Evolutionary conservation across 35 echinoderm and acorn worm species (phyloP).

Genomic region (Acanthaster planci): DNA sequence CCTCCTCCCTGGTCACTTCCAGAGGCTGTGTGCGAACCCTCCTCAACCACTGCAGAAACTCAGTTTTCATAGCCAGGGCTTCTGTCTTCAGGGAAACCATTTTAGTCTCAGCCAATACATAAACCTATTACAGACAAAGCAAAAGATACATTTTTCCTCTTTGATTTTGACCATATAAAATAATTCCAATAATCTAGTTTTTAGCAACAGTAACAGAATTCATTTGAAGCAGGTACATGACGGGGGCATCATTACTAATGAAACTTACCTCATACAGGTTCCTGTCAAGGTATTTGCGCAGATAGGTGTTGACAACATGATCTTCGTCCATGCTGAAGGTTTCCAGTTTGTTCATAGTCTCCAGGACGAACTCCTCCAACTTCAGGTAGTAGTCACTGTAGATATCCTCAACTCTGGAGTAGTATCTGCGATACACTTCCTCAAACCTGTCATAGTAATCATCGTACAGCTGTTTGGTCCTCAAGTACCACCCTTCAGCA

Average conservation of each 20-base stretch:
- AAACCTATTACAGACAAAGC: background rate
- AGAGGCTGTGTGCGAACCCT: conserved; percentile 45
- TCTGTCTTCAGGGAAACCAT: background rate
- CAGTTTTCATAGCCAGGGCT: background rate
- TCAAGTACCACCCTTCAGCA: background rate
- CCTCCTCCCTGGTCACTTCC: conserved; percentile 34
- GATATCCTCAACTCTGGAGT: background rate
- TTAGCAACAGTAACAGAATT: background rate
- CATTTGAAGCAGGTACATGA: background rate
- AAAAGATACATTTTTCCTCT: too few species aligned
- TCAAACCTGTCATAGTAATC: conserved; percentile 6
- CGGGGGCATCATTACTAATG: background rate
- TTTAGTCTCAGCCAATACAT: background rate
- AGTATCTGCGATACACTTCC: background rate
- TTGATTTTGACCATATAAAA: too few species aligned
- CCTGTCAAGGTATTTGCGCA: conserved; percentile 61
- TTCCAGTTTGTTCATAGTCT: background rate
- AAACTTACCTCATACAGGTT: conserved; percentile 67
- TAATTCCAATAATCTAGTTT: background rate
- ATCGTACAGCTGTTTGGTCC: background rate
- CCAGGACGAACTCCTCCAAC: conserved; percentile 11
- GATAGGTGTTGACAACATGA: conserved; percentile 65
- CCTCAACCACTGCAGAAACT: conserved; percentile 29
- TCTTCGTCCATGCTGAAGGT: conserved; percentile 35
- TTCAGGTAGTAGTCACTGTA: background rate